Evolutionary conservation across 2,113 vertebrate species (phyloP).

Genomic region (Sigmodon hispidus): DNA sequence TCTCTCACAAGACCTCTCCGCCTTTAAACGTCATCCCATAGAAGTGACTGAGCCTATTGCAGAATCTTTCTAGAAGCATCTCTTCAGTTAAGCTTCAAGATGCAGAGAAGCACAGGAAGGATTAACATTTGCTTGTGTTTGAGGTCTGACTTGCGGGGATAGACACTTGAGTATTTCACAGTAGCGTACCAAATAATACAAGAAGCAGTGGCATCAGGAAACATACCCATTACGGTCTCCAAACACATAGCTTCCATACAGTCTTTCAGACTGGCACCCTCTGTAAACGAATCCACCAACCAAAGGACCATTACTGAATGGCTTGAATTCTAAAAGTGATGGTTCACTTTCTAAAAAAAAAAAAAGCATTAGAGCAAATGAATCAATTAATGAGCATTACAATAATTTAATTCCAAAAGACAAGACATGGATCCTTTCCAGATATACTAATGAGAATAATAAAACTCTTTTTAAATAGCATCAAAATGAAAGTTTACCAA

Average conservation of each 20-base stretch:
- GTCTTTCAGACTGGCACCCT: conserved; percentile 96
- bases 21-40: neutral
- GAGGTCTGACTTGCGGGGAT: neutral
- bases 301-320: conserved; percentile 91
- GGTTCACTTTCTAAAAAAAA: conserved; percentile 93
- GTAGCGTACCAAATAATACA: neutral
- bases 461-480: neutral
- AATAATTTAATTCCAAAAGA: neutral
- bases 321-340: conserved; percentile 95
- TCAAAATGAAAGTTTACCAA: neutral
- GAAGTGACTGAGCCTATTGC: conserved; percentile 1
- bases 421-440: neutral
- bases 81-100: neutral
- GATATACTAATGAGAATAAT: neutral
- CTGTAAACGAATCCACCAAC: conserved; percentile 98
- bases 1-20: neutral
- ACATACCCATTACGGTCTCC: conserved; percentile 96
- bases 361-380: conserved; percentile 81
- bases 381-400: neutral
- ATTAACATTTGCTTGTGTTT: neutral
- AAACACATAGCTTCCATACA: conserved; percentile 97
- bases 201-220: neutral
- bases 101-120: neutral
- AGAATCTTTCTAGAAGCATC: neutral
- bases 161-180: neutral